Percentiles rank a stretch among this genome's conserved stretches.
Evolutionary conservation across 2,888 invertebrate genomes (phyloP).

Genomic region (Ametastegia equiseti): DNA sequence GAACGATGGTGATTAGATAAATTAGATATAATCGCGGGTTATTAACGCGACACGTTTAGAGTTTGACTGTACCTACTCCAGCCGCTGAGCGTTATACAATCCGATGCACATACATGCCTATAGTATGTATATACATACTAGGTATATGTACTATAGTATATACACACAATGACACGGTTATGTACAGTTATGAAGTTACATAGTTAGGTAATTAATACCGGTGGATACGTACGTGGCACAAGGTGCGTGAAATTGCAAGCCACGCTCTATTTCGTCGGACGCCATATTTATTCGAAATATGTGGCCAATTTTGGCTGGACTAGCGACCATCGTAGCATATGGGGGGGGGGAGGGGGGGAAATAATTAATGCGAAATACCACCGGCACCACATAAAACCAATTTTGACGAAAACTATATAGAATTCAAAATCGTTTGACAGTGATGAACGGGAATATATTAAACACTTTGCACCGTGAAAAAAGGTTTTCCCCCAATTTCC

Average conservation of each 20-base stretch:
- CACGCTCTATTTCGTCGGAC: constrained; percentile 29
- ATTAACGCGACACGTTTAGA: background rate
- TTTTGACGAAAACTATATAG: background rate
- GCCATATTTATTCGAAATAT: constrained; percentile 36
- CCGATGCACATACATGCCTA: background rate
- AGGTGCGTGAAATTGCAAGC: constrained; percentile 50
- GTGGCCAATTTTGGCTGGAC: constrained; percentile 29
- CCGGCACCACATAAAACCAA: background rate
- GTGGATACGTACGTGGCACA: constrained; percentile 31
- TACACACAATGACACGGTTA: constrained; percentile 22
- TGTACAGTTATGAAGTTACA: constrained; percentile 25
- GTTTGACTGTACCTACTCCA: background rate
- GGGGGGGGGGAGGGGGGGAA: too few relatives aligned
- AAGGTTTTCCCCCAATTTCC: background rate
- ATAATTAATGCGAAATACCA: constrained; percentile 18
- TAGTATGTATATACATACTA: too few relatives aligned
- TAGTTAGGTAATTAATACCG: constrained; percentile 41
- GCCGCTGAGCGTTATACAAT: background rate
- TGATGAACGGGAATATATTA: background rate
- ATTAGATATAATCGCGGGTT: background rate
- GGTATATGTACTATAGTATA: background rate
- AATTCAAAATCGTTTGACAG: background rate
- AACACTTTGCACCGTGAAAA: background rate
- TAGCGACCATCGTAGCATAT: too few relatives aligned
- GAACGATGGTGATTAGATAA: background rate